phyloP scores from a whole-genome alignment of 1,140 invertebrate species.

The Propsilocerus akamusi region DNA sequence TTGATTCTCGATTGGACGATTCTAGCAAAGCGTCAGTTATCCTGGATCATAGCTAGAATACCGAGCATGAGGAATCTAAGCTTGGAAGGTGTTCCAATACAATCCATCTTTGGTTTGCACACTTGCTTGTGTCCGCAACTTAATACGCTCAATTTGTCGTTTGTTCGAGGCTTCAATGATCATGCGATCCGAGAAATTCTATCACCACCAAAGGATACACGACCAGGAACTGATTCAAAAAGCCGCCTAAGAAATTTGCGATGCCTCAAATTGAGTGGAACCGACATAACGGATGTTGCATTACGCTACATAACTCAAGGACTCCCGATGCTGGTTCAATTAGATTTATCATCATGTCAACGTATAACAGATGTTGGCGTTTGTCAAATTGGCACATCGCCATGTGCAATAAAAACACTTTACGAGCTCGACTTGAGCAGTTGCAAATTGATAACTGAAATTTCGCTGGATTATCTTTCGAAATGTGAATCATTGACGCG shows the following conservation, averaged over 20 bases:
- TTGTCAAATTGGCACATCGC: slow-evolving; percentile 50
- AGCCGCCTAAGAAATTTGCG: slow-evolving; percentile 60
- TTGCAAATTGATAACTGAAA: slow-evolving; percentile 65
- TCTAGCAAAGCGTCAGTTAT: slow-evolving; percentile 64
- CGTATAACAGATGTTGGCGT: slow-evolving; percentile 77
- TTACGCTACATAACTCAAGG: slow-evolving; percentile 63
- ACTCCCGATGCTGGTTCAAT: slow-evolving; percentile 43
- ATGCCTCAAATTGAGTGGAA: slow-evolving; percentile 59
- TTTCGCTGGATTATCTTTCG: slow-evolving; percentile 54
- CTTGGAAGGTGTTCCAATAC: slow-evolving; percentile 60
- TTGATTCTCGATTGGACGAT: slow-evolving; percentile 71
- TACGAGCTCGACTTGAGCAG: slow-evolving; percentile 55
- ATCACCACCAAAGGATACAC: slow-evolving; percentile 64
- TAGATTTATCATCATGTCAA: slow-evolving; percentile 71
- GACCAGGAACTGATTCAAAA: slow-evolving; percentile 66
- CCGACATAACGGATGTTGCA: slow-evolving; percentile 75
- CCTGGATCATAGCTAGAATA: slow-evolving; percentile 69
- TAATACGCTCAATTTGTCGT: slow-evolving; percentile 58
- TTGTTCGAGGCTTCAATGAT: slow-evolving; percentile 65
- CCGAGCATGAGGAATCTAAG: slow-evolving; percentile 64
- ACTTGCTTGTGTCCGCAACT: slow-evolving; percentile 69
- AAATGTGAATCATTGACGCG: slow-evolving; percentile 36
- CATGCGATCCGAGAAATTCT: slow-evolving; percentile 61
- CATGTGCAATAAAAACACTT: slow-evolving; percentile 24
- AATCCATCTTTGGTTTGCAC: slow-evolving; percentile 59